phyloP scores from a whole-genome alignment of 2,113 vertebrate genomes.

The Trichechus manatus region DNA sequence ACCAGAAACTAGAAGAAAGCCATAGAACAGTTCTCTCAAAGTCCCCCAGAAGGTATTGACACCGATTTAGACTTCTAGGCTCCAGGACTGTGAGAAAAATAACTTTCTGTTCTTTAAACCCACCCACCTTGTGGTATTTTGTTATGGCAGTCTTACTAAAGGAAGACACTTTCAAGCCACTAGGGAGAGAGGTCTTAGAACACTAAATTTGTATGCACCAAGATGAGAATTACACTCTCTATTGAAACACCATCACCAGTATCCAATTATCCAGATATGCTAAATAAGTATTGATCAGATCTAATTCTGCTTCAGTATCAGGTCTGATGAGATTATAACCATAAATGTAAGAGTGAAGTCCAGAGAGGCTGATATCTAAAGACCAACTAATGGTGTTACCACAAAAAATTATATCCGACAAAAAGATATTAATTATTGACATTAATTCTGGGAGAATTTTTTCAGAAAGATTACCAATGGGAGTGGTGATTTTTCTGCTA shows the following conservation, averaged over 20 bases:
- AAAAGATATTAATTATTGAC: neutral
- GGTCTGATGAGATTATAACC: slow-evolving; percentile 23
- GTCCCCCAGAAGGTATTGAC: neutral
- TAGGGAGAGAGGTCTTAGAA: neutral
- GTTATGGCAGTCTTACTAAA: neutral
- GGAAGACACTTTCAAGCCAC: neutral
- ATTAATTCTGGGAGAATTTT: slow-evolving; percentile 27
- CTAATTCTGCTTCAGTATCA: slow-evolving; percentile 6
- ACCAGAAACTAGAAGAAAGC: neutral
- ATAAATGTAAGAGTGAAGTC: neutral
- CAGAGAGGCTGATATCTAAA: slow-evolving; percentile 44
- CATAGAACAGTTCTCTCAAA: neutral
- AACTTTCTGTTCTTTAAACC: neutral
- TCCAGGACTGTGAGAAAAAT: neutral
- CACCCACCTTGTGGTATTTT: neutral
- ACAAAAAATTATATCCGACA: slow-evolving; percentile 9
- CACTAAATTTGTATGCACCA: neutral
- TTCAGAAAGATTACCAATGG: neutral
- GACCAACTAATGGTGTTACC: slow-evolving; percentile 47
- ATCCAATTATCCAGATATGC: slow-evolving; percentile 2
- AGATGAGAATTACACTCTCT: neutral
- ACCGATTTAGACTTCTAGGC: neutral
- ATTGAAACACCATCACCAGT: neutral
- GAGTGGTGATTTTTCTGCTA: slow-evolving; percentile 55
- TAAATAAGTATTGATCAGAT: slow-evolving; percentile 49